These are phyloP conservation scores for Atractosteus spatula DNA, from an alignment of 2,113 vertebrate species.

Conservation along the genomic window DNA sequence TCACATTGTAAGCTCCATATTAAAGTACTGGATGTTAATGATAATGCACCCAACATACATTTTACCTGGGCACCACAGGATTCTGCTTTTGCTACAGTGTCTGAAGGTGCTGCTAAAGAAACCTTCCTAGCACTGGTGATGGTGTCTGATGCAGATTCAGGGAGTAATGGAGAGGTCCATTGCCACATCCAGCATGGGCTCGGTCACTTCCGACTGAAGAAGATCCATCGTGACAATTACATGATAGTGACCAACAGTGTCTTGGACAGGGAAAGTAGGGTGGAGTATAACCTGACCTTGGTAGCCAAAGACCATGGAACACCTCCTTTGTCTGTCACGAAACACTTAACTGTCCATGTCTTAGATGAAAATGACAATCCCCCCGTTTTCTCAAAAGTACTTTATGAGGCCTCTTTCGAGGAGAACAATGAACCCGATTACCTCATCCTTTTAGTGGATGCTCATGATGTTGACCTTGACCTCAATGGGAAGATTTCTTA, in stretches of 20 bases:
- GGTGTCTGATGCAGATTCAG: slow-evolving; percentile 80
- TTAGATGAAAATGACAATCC: slow-evolving; percentile 85
- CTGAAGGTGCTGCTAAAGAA: slow-evolving; percentile 73
- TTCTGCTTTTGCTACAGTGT: slow-evolving; percentile 60
- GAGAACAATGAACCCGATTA: slow-evolving; percentile 73
- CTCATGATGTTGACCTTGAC: slow-evolving; percentile 76
- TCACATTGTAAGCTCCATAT: slow-evolving; percentile 84
- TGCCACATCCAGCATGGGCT: slow-evolving; percentile 68
- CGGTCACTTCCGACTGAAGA: slow-evolving; percentile 78
- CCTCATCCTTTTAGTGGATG: slow-evolving; percentile 69
- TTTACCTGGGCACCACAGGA: slow-evolving; percentile 71
- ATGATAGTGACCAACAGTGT: slow-evolving; percentile 75
- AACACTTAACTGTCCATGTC: slow-evolving; percentile 74
- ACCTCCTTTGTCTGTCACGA: slow-evolving; percentile 62
- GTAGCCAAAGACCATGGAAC: slow-evolving; percentile 73
- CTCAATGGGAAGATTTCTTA: slow-evolving; percentile 79
- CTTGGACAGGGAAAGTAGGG: slow-evolving; percentile 81
- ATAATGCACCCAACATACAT: slow-evolving; percentile 79
- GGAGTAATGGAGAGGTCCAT: slow-evolving; percentile 72
- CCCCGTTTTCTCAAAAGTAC: slow-evolving; percentile 70
- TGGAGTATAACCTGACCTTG: slow-evolving; percentile 76
- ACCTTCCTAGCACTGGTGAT: slow-evolving; percentile 84
- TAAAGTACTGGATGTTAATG: slow-evolving; percentile 79
- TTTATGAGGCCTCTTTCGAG: slow-evolving; percentile 63
- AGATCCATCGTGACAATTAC: slow-evolving; percentile 75